Evolutionary conservation across 1,140 invertebrate genomes (phyloP), one percentile per base, ranked within the genome.

Genomic region (Globodera rostochiensis): DNA sequence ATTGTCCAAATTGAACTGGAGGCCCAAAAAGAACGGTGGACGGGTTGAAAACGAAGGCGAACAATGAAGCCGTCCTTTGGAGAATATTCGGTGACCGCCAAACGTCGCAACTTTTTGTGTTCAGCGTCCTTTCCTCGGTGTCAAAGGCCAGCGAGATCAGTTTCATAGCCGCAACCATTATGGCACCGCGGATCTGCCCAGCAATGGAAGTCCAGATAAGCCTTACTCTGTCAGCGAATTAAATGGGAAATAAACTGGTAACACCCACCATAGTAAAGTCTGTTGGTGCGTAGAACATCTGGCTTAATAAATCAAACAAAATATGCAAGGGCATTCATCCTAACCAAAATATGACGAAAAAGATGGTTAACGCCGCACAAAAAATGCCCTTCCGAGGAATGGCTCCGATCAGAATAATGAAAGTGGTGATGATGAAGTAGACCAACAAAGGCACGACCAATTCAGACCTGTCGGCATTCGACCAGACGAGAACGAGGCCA

Each of bases 111-210:
- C 64, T 21, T 13, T 9, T 66, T 15, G 49, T 3, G 11, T 25
- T 6, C 49, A n/a, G 6, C 11, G 47, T 9, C 25, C 45, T 50
- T 7, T 19, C 19, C 9, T 36, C 21, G 53, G 21, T n/a, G 46
- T 83, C 82, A 50, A 84, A 80, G 1, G 82, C 49, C 50, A 83
- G 60, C 11, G 82, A 83, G 36, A 83, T 77, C 57, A 36, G 47
- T n/a, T 83, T 83, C 82, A 83, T 83, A 6, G 81, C 73, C 47
- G 81, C 81, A 21, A 83, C 76, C 82, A 83, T 83, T n/a, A 83
- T 49, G 15, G 73, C 60, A 36, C 82, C 82, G 49, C 82, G 67
- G n/a, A 84, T 84, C 73, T 82, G 79, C 45, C 57, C 57, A 57
- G 50, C n/a, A 80, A 80, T 50, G 50, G 46, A 50, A 81, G 45